Evolutionary conservation across 2,888 invertebrate species (phyloP), one percentile per base, ranked within the genome.

Genomic region (Philereme vetulata): DNA sequence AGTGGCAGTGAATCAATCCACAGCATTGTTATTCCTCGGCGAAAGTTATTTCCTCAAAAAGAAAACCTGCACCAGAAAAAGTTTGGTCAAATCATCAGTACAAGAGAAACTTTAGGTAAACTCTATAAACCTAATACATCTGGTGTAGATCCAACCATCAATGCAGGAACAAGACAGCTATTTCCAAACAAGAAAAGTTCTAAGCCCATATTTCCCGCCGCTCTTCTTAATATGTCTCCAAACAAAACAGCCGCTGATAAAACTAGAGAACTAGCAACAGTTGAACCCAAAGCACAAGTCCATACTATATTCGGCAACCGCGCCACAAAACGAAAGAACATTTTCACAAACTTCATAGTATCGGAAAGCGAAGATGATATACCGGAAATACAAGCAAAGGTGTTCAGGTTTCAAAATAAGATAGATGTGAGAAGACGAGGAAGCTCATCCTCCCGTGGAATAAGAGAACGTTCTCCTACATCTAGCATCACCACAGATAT

Each of bases 291-390:
- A 68, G 66, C 64, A 5, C 77, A 78, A 72, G 75, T 75, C 34
- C 80, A 78, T 35, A 85, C 76, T 64, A 76, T 91, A 7, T 91
- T 91, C 62, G 85, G 86, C 2, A 79, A 79, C 44, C 72, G 56
- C 21, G 55, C 46, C 9, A 72, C 67, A 5, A 90, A 88, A 76
- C 72, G 85, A 34, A 90, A 87, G 62, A 88, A 88, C 59, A 86
- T 85, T 69, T 88, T 87, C 71, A 78, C 82, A 0, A 81, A 89
- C 62, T 89, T 89, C 46, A 73, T 90, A 67, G 74, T 76, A 8
- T 83, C 88, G 5, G 90, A 90, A 40, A 88, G 85, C 77, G 90
- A 90, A 56, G 86, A 87, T 62, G 91, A 90, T 66, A 78, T 85
- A 32, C 74, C 85, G 0, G 86, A 90, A 10, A 81, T 88, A 50